phyloP scores from a whole-genome alignment of 2,888 invertebrate genomes.

The Drosophila neonasuta region DNA sequence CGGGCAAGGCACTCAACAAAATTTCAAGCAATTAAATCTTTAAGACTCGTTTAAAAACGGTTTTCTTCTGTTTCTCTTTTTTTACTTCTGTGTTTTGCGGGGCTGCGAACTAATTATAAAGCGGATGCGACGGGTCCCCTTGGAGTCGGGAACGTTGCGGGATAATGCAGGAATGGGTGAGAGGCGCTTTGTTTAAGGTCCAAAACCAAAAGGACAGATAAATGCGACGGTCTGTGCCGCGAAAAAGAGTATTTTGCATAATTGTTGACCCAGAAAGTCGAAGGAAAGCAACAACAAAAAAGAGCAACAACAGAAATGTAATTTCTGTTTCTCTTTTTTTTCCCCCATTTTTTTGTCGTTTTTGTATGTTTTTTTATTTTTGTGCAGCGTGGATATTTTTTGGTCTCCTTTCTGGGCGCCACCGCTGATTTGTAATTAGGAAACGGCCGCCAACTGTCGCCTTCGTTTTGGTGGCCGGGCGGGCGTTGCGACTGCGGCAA shows the following conservation, averaged over 20 bases:
- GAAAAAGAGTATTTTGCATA: conserved; percentile 79
- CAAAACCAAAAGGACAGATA: conserved; percentile 69
- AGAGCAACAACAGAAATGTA: conserved; percentile 48
- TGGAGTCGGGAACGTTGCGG: neutral
- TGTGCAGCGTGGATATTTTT: conserved; percentile 43
- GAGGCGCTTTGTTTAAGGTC: conserved; percentile 50
- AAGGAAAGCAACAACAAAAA: conserved; percentile 50
- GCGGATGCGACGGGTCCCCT: conserved; percentile 67
- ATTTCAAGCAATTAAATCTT: conserved; percentile 77
- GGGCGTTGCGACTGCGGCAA: conserved; percentile 36
- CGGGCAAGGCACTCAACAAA: conserved; percentile 58
- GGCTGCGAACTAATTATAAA: conserved; percentile 75
- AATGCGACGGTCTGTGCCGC: conserved; percentile 72
- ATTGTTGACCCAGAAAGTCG: conserved; percentile 79
- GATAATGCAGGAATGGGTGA: neutral
- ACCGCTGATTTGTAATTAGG: conserved; percentile 81
- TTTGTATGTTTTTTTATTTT: conserved; percentile 25
- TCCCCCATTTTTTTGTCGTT: conserved; percentile 10
- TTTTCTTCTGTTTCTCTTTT: conserved; percentile 25
- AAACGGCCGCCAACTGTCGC: conserved; percentile 80
- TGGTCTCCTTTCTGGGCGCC: conserved; percentile 57
- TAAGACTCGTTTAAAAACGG: conserved; percentile 74
- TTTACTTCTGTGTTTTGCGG: conserved; percentile 24
- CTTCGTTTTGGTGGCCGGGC: conserved; percentile 51
- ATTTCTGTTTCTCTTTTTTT: conserved; percentile 44